phyloP scores from a whole-genome alignment of 2,797 vertebrate species.

The Cirrhinus mrigala region DNA sequence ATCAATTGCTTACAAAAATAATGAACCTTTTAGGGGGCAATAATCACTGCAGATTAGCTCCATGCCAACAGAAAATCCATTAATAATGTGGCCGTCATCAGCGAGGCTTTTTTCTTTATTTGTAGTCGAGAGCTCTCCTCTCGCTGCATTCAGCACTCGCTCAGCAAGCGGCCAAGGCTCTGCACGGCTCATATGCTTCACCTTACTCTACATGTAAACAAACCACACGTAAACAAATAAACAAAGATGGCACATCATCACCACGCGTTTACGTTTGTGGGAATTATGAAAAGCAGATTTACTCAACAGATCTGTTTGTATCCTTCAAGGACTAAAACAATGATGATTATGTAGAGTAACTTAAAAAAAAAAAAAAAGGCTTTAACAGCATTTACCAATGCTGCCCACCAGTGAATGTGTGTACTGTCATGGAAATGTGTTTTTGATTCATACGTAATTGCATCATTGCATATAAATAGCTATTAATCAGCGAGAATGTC shows the following conservation, averaged over 20 bases:
- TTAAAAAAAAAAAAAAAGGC: background rate
- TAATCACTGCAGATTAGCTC: slow-evolving; percentile 74
- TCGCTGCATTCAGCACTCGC: background rate
- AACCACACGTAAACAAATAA: slow-evolving; percentile 35
- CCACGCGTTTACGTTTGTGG: background rate
- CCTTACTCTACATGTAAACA: slow-evolving; percentile 40
- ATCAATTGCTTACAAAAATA: slow-evolving; percentile 72
- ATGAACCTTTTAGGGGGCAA: slow-evolving; percentile 70
- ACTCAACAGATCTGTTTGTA: background rate
- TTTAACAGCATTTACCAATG: background rate
- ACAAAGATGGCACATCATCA: slow-evolving; percentile 28
- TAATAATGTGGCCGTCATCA: slow-evolving; percentile 49
- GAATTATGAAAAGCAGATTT: background rate
- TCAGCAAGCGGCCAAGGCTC: slow-evolving; percentile 40
- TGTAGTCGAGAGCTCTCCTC: slow-evolving; percentile 2
- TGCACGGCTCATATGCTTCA: slow-evolving; percentile 54
- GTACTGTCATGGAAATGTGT: background rate
- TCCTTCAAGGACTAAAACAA: background rate
- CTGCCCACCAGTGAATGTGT: background rate
- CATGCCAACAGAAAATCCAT: slow-evolving; percentile 66
- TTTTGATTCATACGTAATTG: slow-evolving; percentile 26
- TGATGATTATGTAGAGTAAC: background rate
- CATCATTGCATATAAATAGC: slow-evolving; percentile 32
- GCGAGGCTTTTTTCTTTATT: slow-evolving; percentile 39
- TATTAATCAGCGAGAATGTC: slow-evolving; percentile 54